Evolutionary conservation across 2,113 vertebrate species (phyloP).

Genomic region (Odontesthes bonariensis): DNA sequence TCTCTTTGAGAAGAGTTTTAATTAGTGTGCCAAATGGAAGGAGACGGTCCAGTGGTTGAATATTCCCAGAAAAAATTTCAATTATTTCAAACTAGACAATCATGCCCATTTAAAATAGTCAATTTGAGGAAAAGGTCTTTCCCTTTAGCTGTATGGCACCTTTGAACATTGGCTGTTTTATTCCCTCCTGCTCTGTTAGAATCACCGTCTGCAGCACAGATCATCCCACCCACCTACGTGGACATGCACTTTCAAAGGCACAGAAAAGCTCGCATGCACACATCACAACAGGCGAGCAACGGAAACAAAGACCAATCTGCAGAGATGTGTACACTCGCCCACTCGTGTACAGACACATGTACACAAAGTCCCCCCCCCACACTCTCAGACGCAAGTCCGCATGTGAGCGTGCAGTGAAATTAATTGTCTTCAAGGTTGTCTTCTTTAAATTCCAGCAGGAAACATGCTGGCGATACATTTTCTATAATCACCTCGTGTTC

Average conservation of each 20-base stretch:
- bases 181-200: constrained; percentile 56
- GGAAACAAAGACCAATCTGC: not conserved
- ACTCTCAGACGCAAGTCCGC: not conserved
- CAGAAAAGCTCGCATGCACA: constrained; percentile 4
- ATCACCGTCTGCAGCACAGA: constrained; percentile 54
- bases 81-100: constrained; percentile 43
- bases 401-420: constrained; percentile 2
- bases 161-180: constrained; percentile 58
- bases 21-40: constrained; percentile 57
- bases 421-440: constrained; percentile 55
- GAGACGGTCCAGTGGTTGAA: constrained; percentile 35
- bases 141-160: constrained; percentile 47
- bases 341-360: not conserved
- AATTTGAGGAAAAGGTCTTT: constrained; percentile 31
- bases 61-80: constrained; percentile 48
- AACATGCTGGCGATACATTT: constrained; percentile 24
- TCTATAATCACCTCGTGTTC: constrained; percentile 51
- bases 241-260: constrained; percentile 3
- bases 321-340: constrained; percentile 42
- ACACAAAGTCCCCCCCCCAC: not conserved
- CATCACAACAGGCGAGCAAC: constrained; percentile 25
- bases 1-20: constrained; percentile 49
- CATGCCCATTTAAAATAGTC: not conserved
- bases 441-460: constrained; percentile 57
- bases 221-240: constrained; percentile 47